Evolutionary conservation across 1,140 invertebrate species (phyloP).

Genomic region (Euwallacea similis): DNA sequence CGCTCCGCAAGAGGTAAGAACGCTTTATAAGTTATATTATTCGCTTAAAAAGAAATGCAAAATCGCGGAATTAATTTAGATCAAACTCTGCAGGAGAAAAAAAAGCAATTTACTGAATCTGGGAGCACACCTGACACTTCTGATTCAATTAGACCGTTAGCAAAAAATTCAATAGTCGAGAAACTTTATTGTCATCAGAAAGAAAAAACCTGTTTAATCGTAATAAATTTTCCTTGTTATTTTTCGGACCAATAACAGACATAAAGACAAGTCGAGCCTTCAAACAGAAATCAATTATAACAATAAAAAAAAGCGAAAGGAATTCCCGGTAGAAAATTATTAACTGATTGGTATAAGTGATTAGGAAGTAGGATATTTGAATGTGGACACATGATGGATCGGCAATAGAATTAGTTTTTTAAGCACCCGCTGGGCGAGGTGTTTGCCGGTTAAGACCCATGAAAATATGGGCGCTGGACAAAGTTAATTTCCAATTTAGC

Average conservation of each 20-base stretch:
- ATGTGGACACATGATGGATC: constrained; percentile 30
- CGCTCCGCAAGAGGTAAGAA: too few species aligned
- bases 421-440: neutral
- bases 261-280: neutral
- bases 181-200: neutral
- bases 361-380: constrained; percentile 32
- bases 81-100: neutral
- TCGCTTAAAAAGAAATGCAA: neutral
- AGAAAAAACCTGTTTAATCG: neutral
- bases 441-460: neutral
- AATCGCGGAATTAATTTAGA: neutral
- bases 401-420: constrained; percentile 34
- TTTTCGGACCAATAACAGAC: neutral
- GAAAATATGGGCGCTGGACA: neutral
- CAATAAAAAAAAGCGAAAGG: neutral
- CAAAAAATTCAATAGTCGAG: neutral
- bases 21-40: too few species aligned
- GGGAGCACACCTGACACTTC: neutral
- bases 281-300: neutral
- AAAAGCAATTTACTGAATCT: neutral
- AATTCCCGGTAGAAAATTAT: constrained; percentile 22
- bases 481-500: constrained; percentile 2
- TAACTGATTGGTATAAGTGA: constrained; percentile 47
- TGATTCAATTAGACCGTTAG: neutral
- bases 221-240: too few species aligned